Evolutionary conservation across 2,797 vertebrate species (phyloP), one percentile per base, ranked within the genome.

Genomic region (Austrolebias charrua): DNA sequence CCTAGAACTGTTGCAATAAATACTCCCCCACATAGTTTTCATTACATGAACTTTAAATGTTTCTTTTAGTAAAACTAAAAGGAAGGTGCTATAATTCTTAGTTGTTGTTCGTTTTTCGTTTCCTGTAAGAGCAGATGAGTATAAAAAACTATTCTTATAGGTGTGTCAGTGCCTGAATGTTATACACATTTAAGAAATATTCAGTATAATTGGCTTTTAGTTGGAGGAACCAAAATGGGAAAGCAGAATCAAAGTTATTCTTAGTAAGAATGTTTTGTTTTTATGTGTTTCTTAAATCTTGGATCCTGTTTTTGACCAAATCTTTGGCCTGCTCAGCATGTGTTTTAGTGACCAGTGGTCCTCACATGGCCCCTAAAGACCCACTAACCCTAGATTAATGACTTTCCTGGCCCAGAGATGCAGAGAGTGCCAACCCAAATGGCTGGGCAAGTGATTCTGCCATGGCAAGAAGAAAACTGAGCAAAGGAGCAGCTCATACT

Each of bases 341-440:
- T 83, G 79, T 72, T 75, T 78, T 60, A 60, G 73, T 80, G 66
- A 69, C 80, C 63, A 67, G 35, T 56, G 56, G 78, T 72, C 68
- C 71, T 69, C 75, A 76, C 73, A 76, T 46, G 20, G 71, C 63
- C 66, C 60, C 66, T 80, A 68, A 81, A 88, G 79, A 87, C 67
- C 71, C 69, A 73, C 71, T 75, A 70, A 63, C 56, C 52, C 75
- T 50, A 82, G 78, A 88, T 85, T 83, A 86, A 85, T 77, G 69
- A 66, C 76, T 84, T 84, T 76, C 77, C 83, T 86, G 69, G 61
- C 51, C 71, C 57, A 80, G 72, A 82, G 88, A 83, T 76, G 66
- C 48, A 72, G 48, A 56, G 63, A 40, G 75, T 88, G 89, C 89
- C 90, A 92, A 89, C 63, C 74, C 75, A 88, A 91, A 91, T 73